A percentile compares a stretch with the other conserved stretches of the same genome.
These are phyloP conservation scores for Grallaria varia DNA, from an alignment of 2,113 vertebrate species.

Conservation along the genomic window DNA sequence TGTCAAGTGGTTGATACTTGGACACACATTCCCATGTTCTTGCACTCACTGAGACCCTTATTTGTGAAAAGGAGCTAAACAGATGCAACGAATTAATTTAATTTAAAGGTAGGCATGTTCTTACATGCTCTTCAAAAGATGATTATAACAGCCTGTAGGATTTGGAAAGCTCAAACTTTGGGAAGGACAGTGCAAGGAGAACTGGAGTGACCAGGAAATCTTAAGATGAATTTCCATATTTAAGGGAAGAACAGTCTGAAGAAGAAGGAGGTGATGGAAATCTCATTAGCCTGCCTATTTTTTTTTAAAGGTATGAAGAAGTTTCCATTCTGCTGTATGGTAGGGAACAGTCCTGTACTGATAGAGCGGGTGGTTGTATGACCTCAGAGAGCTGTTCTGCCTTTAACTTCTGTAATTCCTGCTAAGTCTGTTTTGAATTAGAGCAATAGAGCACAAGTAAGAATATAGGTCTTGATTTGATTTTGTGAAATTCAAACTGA, in stretches of 20 bases:
- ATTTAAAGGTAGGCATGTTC: neutral
- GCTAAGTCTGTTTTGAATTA: constrained; percentile 50
- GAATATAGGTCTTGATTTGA: constrained; percentile 35
- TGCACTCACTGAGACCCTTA: neutral
- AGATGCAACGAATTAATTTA: neutral
- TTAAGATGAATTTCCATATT: neutral
- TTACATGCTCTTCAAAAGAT: neutral
- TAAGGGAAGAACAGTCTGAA: neutral
- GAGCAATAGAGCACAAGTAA: neutral
- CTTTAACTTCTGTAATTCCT: constrained; percentile 29
- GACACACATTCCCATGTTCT: neutral
- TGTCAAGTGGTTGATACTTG: neutral
- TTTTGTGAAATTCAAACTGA: constrained; percentile 35
- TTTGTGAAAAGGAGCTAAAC: neutral
- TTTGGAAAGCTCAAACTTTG: neutral
- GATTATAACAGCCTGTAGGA: neutral
- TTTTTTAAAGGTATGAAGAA: neutral
- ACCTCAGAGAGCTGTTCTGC: neutral
- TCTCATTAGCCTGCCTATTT: neutral
- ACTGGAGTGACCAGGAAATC: neutral
- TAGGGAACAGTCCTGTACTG: neutral
- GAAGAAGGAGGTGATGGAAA: neutral
- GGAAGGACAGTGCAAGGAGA: neutral
- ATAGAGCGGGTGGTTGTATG: neutral
- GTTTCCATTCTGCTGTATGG: neutral